Evolutionary conservation across 2,888 invertebrate species (phyloP).

Genomic region (Agrochola lychnidis): DNA sequence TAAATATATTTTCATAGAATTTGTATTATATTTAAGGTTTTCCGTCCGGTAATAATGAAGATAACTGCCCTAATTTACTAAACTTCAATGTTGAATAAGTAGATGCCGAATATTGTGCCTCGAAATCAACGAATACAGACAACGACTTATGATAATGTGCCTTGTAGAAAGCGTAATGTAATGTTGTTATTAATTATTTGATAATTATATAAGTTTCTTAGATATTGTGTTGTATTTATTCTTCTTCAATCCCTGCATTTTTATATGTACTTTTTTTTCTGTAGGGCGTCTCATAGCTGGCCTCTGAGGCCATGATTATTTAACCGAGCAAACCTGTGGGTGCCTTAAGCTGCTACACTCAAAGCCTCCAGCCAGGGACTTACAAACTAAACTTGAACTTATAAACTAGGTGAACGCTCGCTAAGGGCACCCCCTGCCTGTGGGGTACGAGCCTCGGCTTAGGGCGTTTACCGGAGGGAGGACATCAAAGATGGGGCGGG

Average conservation of each 20-base stretch:
- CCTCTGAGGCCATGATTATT: too few relatives aligned
- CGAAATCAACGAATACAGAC: slow-evolving; percentile 55
- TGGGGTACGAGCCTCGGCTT: too few relatives aligned
- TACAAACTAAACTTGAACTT: too few relatives aligned
- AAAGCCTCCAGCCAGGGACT: too few relatives aligned
- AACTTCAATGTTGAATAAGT: slow-evolving; percentile 6
- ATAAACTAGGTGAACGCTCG: too few relatives aligned
- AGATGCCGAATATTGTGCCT: slow-evolving; percentile 32
- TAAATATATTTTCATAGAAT: slow-evolving; percentile 51
- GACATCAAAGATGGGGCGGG: too few relatives aligned
- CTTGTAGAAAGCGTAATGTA: slow-evolving; percentile 70
- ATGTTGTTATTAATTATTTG: slow-evolving; percentile 65
- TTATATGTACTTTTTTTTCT: too few relatives aligned
- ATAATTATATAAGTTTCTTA: slow-evolving; percentile 64
- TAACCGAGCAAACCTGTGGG: too few relatives aligned
- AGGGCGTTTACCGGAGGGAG: too few relatives aligned
- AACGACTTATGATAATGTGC: slow-evolving; percentile 67
- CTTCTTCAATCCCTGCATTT: background rate
- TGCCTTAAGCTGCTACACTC: too few relatives aligned
- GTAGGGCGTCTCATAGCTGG: too few relatives aligned
- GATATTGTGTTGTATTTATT: slow-evolving; percentile 43
- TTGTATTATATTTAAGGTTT: slow-evolving; percentile 59
- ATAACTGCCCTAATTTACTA: slow-evolving; percentile 29
- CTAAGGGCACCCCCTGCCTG: too few relatives aligned
- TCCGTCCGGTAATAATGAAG: slow-evolving; percentile 37